phyloP scores from a whole-genome alignment of 2,113 vertebrate genomes.

The Trematocara nigrifrons region DNA sequence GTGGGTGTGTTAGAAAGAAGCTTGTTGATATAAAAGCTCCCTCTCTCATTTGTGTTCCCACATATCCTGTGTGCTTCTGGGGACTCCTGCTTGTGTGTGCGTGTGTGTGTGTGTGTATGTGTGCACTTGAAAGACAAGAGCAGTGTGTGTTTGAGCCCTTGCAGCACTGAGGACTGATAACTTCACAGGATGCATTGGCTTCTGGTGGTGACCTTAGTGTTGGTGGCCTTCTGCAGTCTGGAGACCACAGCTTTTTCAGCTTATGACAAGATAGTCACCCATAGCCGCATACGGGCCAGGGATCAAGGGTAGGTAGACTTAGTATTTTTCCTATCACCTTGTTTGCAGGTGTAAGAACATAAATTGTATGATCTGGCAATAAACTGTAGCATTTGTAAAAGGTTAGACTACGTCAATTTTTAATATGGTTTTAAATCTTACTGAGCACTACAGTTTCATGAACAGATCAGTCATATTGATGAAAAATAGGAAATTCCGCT shows the following conservation, averaged over 20 bases:
- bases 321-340: background rate
- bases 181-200: slow-evolving; percentile 77
- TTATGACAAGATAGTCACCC: slow-evolving; percentile 94
- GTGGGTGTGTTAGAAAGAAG: slow-evolving; percentile 63
- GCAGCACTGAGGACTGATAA: slow-evolving; percentile 49
- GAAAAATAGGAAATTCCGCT: background rate
- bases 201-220: slow-evolving; percentile 59
- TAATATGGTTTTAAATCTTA: background rate
- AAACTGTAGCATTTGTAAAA: background rate
- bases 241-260: slow-evolving; percentile 78
- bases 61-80: slow-evolving; percentile 65
- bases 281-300: slow-evolving; percentile 92
- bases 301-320: slow-evolving; percentile 85
- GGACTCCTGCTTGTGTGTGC: background rate
- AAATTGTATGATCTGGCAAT: background rate
- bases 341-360: background rate
- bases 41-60: slow-evolving; percentile 57
- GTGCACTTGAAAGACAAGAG: background rate
- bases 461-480: background rate
- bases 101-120: background rate
- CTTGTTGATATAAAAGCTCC: slow-evolving; percentile 83
- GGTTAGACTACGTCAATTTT: background rate
- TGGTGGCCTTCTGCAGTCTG: slow-evolving; percentile 72
- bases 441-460: background rate
- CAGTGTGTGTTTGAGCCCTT: slow-evolving; percentile 31